Percentiles rank a stretch among this genome's conserved stretches.
Conservation (phyloP, 2,797 vertebrate species). For the Streptopelia turtur region DNA sequence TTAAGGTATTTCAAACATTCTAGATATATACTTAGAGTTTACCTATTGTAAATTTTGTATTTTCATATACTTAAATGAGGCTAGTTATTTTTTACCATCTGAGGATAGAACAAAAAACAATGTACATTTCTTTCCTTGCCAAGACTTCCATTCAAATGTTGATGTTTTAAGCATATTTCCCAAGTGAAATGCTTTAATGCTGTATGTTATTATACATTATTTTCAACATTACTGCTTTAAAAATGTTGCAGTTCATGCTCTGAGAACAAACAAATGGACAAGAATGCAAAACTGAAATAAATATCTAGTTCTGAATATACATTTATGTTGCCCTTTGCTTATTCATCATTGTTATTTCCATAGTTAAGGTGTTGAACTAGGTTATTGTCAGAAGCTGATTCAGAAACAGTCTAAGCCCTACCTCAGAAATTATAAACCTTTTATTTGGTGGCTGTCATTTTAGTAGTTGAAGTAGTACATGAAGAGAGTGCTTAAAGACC, state of each 20-base stretch:
- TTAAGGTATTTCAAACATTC: neutral
- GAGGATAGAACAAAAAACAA: neutral
- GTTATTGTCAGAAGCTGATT: neutral
- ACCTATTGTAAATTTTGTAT: accelerated
- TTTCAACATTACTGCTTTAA: constrained; percentile 3
- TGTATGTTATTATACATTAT: neutral
- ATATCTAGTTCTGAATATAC: neutral
- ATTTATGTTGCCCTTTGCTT: neutral
- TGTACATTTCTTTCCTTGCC: neutral
- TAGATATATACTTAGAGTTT: neutral
- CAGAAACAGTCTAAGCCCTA: neutral
- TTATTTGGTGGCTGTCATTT: neutral
- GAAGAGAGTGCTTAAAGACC: neutral
- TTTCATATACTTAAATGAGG: neutral
- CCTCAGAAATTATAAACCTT: neutral
- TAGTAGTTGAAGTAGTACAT: neutral
- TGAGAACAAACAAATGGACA: neutral
- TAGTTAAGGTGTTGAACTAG: neutral
- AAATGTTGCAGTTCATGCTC: neutral
- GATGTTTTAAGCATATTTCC: neutral
- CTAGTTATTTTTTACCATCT: neutral
- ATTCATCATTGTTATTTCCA: neutral
- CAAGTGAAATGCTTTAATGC: neutral
- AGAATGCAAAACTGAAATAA: neutral
- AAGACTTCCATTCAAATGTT: neutral